These are phyloP conservation scores for Drosophila subpulchrella DNA, from an alignment of 1,140 invertebrate genomes.

Conservation along the genomic window DNA sequence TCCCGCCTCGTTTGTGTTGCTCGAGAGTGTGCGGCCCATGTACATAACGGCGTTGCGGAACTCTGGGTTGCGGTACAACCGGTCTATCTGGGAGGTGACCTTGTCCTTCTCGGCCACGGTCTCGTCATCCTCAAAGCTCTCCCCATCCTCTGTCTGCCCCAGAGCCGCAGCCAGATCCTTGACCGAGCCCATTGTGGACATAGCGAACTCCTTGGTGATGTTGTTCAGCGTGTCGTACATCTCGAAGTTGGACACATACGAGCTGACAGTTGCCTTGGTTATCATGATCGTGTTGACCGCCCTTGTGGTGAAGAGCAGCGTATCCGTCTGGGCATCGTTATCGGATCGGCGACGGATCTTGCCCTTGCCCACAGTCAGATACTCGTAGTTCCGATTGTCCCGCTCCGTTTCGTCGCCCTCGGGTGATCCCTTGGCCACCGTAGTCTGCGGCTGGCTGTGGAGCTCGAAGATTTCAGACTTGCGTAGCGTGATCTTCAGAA, in stretches of 20 bases:
- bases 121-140: conserved; percentile 20
- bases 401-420: conserved; percentile 86
- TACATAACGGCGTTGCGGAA: conserved; percentile 52
- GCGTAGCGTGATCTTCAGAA: conserved; percentile 86
- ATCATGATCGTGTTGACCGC: conserved; percentile 86
- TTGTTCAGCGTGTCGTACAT: conserved; percentile 87
- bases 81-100: neutral
- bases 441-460: conserved; percentile 87
- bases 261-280: conserved; percentile 85
- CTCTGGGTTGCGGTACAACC: conserved; percentile 15
- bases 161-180: neutral
- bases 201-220: neutral
- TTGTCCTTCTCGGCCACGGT: neutral
- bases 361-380: conserved; percentile 87
- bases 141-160: conserved; percentile 16
- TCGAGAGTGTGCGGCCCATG: conserved; percentile 64
- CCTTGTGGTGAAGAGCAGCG: conserved; percentile 86
- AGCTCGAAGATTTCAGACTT: conserved; percentile 89
- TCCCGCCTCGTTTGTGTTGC: conserved; percentile 47
- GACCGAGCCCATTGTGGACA: neutral
- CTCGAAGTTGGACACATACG: conserved; percentile 90
- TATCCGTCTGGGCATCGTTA: conserved; percentile 88
- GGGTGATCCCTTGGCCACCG: conserved; percentile 86
- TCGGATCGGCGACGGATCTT: conserved; percentile 87
- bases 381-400: conserved; percentile 89